A percentile compares a stretch with the other conserved stretches of the same genome.
Evolutionary conservation across 2,113 vertebrate genomes (phyloP).

Genomic region (Malaclemys terrapin): DNA sequence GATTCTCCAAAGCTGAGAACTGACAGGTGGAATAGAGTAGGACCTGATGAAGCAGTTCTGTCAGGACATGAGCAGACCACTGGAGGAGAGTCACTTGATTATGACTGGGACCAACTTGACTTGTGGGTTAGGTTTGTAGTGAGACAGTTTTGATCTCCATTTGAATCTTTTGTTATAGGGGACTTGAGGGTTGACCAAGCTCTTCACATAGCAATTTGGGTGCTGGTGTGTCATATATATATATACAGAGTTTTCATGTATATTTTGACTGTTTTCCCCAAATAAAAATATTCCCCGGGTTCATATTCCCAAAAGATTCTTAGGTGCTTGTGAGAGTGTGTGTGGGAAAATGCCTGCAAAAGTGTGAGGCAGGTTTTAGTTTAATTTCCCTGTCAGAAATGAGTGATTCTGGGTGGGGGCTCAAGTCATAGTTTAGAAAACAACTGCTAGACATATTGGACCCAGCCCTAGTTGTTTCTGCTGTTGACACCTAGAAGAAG

Average conservation of each 20-base stretch:
- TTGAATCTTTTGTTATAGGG: no score
- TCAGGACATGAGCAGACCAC: neutral
- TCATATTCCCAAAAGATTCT: no score
- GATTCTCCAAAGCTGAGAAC: neutral
- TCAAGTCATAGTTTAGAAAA: neutral
- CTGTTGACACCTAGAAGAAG: no score
- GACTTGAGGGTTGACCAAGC: neutral
- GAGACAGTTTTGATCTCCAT: neutral
- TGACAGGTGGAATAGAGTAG: neutral
- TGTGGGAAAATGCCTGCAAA: no score
- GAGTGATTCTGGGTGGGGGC: neutral
- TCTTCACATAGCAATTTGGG: neutral
- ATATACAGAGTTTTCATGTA: no score
- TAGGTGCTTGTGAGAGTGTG: no score
- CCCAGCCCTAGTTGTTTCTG: no score
- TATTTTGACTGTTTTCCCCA: no score
- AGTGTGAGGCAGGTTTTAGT: no score
- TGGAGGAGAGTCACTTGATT: neutral
- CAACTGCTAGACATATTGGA: no score
- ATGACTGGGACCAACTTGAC: neutral
- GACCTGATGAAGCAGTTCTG: neutral
- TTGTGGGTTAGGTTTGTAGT: neutral
- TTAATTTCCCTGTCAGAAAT: neutral
- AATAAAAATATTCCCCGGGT: no score
- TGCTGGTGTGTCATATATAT: no score